Conservation (phyloP, 37 sponge, comb jelly and placozoan genomes). For the Dysidea cf. avara region DNA sequence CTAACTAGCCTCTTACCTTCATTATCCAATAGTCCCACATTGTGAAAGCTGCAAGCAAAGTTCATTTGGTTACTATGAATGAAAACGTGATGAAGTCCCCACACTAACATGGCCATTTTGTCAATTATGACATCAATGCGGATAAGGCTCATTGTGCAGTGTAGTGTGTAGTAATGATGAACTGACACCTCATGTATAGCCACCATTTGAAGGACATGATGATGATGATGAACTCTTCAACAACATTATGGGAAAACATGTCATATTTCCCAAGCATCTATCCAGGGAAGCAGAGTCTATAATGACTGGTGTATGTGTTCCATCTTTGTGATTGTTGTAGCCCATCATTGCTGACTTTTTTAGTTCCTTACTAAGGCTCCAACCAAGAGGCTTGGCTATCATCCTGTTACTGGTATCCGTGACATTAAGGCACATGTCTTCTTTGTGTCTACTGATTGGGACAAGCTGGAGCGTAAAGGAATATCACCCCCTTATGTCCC, state of each 20-base stretch:
- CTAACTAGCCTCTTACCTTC: background rate
- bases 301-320: slow-evolving; percentile 78
- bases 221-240: slow-evolving; percentile 94
- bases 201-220: slow-evolving; percentile 98
- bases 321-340: background rate
- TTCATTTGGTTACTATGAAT: background rate
- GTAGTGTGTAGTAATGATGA: too few species aligned
- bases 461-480: slow-evolving; percentile 66
- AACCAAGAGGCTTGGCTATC: slow-evolving; percentile 63
- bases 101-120: too few species aligned
- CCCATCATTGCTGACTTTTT: background rate
- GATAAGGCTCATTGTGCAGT: too few species aligned
- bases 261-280: slow-evolving; percentile 75
- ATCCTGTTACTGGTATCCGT: slow-evolving; percentile 52
- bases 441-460: slow-evolving; percentile 85
- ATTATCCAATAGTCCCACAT: background rate
- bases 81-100: background rate
- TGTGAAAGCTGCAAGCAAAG: too few species aligned
- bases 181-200: slow-evolving; percentile 30
- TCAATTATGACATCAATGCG: too few species aligned
- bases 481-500: slow-evolving; percentile 93
- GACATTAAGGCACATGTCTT: slow-evolving; percentile 78
- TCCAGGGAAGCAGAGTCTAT: slow-evolving; percentile 73
- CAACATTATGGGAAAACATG: slow-evolving; percentile 77
- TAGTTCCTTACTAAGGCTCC: slow-evolving; percentile 82